Base-by-base conservation (phyloP, 2,113 vertebrate species). In the Syrrhaptes paradoxus region DNA sequence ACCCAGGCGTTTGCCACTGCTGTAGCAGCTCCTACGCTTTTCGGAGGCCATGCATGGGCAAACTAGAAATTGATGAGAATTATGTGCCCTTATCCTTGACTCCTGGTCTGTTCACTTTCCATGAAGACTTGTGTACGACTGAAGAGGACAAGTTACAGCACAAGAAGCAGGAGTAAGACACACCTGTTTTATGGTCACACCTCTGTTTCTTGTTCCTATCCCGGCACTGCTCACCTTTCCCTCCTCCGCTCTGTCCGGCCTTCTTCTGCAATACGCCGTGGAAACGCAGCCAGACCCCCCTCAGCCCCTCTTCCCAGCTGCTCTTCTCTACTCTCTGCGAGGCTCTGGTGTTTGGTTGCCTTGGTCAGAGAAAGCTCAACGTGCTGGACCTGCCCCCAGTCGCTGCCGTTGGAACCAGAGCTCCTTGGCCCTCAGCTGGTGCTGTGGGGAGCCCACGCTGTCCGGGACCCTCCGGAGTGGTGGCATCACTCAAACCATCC, bases 131-230 rank as follows among this genome's bases (percentile, higher is more conserved):
- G 88, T 97, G 96, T 46, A 85, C 59, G 5, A 66, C 18, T 0
- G 68, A 82, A 20, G 94, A 84, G 51, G 66, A 94, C 6, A 58
- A 85, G 59, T 17, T 93, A 29, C 92, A 94, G 87, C 88, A n/a
- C 32, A 95, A 81, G 86, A 96, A 96, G 87, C 94, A 87, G 81
- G 96, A 95, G 97, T 97, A 96, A 97, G 95, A 8, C 24, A 5
- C 6, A 17, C 10, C 46, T 34, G 6, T 14, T 41, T 22, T 25
- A 19, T 19, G 21, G 8, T n/a, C 51, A 34, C 19, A 13, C 8
- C 41, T 5, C 4, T 9, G 17, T 52, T 70, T 18, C 54, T 52
- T 25, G 21, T 3, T 52, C 26, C 52, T 5, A 29, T 3, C 38
- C 31, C n/a, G 36, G 45, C 34, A 58, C 7, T 0, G 3, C 45